Base-by-base conservation (phyloP, 92 coral and sea anemone genomes). In the Zoanthus sansibaricus region DNA sequence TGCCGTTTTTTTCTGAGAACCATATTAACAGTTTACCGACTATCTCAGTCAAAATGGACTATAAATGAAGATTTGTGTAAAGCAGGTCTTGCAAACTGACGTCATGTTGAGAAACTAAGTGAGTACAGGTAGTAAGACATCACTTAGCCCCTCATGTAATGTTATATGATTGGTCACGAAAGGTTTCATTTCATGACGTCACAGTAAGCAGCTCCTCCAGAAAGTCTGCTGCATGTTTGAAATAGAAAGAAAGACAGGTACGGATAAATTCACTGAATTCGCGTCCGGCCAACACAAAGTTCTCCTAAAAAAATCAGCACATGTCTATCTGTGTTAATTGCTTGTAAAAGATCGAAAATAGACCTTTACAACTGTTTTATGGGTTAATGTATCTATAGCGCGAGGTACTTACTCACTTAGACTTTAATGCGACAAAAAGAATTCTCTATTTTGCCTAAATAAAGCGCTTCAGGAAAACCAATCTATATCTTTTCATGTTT, bases 101-200 rank as follows among this genome's bases (percentile, higher is more conserved):
- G 85, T 80, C 59, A 80, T 47, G 59, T 66, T 20, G 85, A 44
- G 73, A 64, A 67, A 64, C 46, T 64, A 37, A 67, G 59, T 80
- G 74, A 62, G 66, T 12, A 33, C 11, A 32, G 20, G 46, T 74
- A 64, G 66, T 11, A 80, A 66, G 21, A 10, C 73, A 37, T 80
- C 74, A 80, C 56, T 80, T 18, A 17, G 44, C 85, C 30, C 85
- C 56, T 80, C 59, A 15, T 66, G 59, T 33, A 14, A 47, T 80
- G 18, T 21, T 62, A 54, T 15, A 9, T 59, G 84, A 79, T 64
- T 64, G 73, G 73, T 80, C 85, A 80, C 85, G 85, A 80, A 80
- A 18, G 0, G 14, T 21, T 8, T 30, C 42, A 66, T 61, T 61
- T 33, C 37, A 42, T 79, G 84, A 62, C 75, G 85, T 80, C 85